Conservation (phyloP, 64 coral and sea anemone genomes). For the Dendrophyllia cribrosa region DNA sequence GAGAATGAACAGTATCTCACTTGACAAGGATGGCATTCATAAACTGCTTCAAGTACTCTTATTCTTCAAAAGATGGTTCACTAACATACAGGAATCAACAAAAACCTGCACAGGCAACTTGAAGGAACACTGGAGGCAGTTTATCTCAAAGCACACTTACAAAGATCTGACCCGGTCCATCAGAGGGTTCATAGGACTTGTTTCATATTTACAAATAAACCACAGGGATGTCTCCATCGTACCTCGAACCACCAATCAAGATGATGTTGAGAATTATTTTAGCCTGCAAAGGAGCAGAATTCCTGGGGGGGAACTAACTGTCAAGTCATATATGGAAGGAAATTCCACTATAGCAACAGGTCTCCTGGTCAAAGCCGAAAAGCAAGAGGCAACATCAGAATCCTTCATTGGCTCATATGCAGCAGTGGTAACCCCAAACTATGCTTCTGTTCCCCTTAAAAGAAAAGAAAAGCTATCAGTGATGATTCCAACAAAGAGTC, state of each 20-base stretch:
- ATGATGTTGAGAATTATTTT: neutral
- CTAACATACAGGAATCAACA: neutral
- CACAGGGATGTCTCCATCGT: neutral
- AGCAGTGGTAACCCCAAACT: neutral
- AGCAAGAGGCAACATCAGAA: neutral
- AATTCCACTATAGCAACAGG: neutral
- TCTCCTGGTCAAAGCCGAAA: neutral
- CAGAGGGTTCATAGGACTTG: neutral
- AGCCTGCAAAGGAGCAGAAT: neutral
- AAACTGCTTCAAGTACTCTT: neutral
- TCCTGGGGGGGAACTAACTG: neutral
- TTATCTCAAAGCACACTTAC: neutral
- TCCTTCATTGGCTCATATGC: neutral
- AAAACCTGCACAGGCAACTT: neutral
- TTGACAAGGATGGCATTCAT: neutral
- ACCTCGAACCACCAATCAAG: neutral
- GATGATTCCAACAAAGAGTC: neutral
- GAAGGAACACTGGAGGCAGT: neutral
- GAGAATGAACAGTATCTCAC: neutral
- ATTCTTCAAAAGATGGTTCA: neutral
- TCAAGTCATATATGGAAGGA: neutral
- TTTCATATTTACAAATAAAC: neutral
- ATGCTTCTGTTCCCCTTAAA: conserved; percentile 9
- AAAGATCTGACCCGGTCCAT: neutral
- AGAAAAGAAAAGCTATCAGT: neutral